Conservation (phyloP, 2,113 vertebrate genomes). For the Megaceryle torquata region DNA sequence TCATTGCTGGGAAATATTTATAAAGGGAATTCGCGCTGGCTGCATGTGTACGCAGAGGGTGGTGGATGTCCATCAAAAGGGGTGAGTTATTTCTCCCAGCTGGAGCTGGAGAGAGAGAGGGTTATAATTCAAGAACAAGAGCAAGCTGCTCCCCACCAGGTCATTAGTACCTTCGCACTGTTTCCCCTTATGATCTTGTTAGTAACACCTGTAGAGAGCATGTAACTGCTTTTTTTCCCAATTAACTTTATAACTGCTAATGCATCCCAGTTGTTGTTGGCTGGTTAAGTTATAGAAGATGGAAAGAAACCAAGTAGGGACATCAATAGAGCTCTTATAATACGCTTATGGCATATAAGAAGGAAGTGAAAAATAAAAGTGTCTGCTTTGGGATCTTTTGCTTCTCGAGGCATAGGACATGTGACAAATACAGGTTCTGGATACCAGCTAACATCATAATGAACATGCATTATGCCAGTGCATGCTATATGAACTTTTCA, state of each 20-base stretch:
- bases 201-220: background rate
- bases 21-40: background rate
- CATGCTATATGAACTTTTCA: background rate
- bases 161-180: background rate
- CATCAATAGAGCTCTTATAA: background rate
- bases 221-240: background rate
- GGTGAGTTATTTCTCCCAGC: background rate
- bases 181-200: background rate
- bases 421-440: background rate
- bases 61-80: background rate
- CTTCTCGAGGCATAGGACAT: background rate
- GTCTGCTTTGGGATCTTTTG: background rate
- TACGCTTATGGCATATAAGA: background rate
- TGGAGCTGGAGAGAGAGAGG: background rate
- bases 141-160: background rate
- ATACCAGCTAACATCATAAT: background rate
- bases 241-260: conserved; percentile 1
- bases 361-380: background rate
- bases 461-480: background rate
- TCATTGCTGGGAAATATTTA: background rate
- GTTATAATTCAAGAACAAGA: background rate
- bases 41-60: background rate
- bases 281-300: background rate
- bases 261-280: background rate
- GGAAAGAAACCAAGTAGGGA: background rate